Base-by-base conservation (phyloP, 2,888 invertebrate species). In the Tigriopus californicus region DNA sequence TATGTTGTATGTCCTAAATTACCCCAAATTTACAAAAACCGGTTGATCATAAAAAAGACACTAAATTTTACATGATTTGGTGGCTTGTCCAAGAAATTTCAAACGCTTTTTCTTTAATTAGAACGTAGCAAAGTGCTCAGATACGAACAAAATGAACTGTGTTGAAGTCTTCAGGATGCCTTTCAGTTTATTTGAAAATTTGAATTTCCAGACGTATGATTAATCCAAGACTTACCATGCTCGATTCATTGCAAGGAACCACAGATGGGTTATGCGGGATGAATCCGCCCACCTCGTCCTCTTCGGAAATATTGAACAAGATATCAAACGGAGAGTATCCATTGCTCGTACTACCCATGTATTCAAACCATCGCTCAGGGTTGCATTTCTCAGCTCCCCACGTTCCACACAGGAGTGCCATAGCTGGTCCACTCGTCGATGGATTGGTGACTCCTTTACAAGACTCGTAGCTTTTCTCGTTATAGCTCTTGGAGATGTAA, bases 401-500 rank as follows among this genome's bases (percentile, higher is more conserved):
- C 1, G 71, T 68, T 0, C 89, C 89, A 69, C 94, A 92, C 81
- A 94, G 82, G 3, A 89, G 58, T 41, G 18, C 15, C 12, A 54
- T 40, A 15, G 54, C 54, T 33, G 54, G 25, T 54, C 68, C 84
- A 83, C 63, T 94, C 66, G 0, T 83, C 90, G 65, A 80, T 71
- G 68, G 80, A 78, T 58, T 86, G 85, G 0, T 81, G 1, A 89
- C 85, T 74, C 82, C 80, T 65, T 78, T 79, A 70, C 95, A 95
- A 0, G 94, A 90, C 64, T 83, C 78, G 70, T 77, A 94, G 64
- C 75, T 59, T 24, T 75, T 75, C 15, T 58, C 18, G 0, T 71
- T 68, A 33, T 33, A 33, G 33, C 33, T 33, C 33, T 33, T 33
- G 8, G 33, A 33, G 33, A 33, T 33, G 8, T 33, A 33, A 33